phyloP scores from a whole-genome alignment of 64 coral and sea anemone genomes.

The Dendronephthya gigantea region DNA sequence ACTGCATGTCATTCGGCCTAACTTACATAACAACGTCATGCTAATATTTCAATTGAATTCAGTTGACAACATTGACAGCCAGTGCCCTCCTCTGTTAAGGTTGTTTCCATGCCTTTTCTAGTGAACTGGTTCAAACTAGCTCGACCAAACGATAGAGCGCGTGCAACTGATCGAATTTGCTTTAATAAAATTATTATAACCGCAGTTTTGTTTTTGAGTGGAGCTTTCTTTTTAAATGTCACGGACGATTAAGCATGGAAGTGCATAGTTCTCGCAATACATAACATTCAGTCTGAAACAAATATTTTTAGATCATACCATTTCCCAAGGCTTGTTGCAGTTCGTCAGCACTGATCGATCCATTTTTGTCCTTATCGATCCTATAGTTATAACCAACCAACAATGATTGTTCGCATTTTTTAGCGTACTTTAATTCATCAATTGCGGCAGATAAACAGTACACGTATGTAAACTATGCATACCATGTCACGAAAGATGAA shows the following conservation, averaged over 20 bases:
- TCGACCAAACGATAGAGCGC: too few relatives aligned
- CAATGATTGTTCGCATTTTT: not conserved
- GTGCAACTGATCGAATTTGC: too few relatives aligned
- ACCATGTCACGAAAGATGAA: too few relatives aligned
- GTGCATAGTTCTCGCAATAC: not conserved
- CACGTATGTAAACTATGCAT: not conserved
- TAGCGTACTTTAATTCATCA: not conserved
- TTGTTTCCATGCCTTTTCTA: too few relatives aligned
- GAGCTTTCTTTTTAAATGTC: not conserved
- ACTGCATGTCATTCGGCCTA: too few relatives aligned
- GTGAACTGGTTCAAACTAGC: too few relatives aligned
- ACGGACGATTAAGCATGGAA: not conserved
- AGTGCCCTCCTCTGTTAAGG: too few relatives aligned
- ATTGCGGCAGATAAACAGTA: not conserved
- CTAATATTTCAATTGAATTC: too few relatives aligned
- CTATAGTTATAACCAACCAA: conserved; percentile 12
- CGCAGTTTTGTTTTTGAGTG: too few relatives aligned
- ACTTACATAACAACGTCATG: too few relatives aligned
- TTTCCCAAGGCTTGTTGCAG: conserved; percentile 79
- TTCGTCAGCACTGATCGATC: conserved; percentile 59
- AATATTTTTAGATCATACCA: conserved; percentile 25
- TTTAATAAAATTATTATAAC: too few relatives aligned
- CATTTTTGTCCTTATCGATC: conserved; percentile 84
- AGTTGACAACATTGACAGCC: too few relatives aligned
- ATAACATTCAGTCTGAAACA: not conserved